These are phyloP conservation scores for Marisa cornuarietis DNA, from an alignment of 1,140 invertebrate genomes.

Conservation along the genomic window DNA sequence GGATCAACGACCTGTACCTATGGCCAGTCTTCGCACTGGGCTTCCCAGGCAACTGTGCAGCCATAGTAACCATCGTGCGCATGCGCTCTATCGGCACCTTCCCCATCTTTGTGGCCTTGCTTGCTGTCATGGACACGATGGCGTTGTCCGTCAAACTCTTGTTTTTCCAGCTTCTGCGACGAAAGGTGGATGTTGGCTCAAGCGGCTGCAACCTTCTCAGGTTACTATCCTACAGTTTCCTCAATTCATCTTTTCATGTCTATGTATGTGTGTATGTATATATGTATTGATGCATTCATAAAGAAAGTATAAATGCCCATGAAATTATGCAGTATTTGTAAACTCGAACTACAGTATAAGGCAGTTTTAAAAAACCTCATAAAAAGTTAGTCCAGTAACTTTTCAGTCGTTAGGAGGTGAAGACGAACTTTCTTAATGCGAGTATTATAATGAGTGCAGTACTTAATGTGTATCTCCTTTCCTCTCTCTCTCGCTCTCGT, in stretches of 20 bases:
- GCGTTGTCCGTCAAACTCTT: conserved; percentile 41
- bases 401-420: too few species aligned
- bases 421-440: too few species aligned
- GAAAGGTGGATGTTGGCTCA: conserved; percentile 36
- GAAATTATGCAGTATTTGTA: too few species aligned
- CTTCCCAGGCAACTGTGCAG: conserved; percentile 43
- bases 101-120: conserved; percentile 39
- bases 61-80: conserved; percentile 40
- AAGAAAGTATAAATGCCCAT: too few species aligned
- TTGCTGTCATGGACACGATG: conserved; percentile 40
- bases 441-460: too few species aligned
- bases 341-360: too few species aligned
- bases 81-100: conserved; percentile 45
- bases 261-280: not conserved
- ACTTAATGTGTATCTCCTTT: too few species aligned
- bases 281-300: not conserved
- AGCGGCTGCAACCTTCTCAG: conserved; percentile 37
- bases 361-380: too few species aligned
- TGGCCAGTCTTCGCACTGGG: conserved; percentile 39
- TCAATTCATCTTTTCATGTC: conserved; percentile 9
- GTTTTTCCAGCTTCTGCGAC: conserved; percentile 34
- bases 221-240: conserved; percentile 25
- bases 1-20: conserved; percentile 46
- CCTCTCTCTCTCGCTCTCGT: too few species aligned
- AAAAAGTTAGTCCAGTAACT: too few species aligned